Base-by-base conservation (phyloP, 2,888 invertebrate genomes). In the Lithophane leautieri region DNA sequence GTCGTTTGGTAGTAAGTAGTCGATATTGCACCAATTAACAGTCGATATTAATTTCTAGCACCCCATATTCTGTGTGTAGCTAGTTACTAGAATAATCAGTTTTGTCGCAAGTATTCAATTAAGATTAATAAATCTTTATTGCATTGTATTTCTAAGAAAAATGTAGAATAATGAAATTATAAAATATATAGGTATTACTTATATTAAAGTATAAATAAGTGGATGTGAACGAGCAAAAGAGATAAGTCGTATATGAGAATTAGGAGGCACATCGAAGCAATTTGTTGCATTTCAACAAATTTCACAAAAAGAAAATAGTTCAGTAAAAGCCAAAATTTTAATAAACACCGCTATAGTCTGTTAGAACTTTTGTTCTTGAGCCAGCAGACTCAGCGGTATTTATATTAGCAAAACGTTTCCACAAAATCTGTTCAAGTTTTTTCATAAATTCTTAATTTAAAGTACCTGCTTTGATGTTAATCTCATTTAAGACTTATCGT, bases 351-450 rank as follows among this genome's bases (percentile, higher is more conserved):
- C 88, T 89, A 86, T 88, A 90, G 94, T 93, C 95, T 95, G 95
- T 93, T 94, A 94, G 95, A 95, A 95, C 95, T 70, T 81, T 47
- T 73, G 95, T 95, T 96, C 96, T 95, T 95, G 96, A 96, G 96
- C 96, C 96, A 94, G 90, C 95, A 95, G 94, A 94, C 93, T 93
- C 90, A 89, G 88, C 89, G 93, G 95, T 94, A 94, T 95, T 95
- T 95, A 93, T 83, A 84, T 66, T 71, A 69, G 34, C 66, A 69
- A 52, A 70, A 77, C 22, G 67, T 67, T 63, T 66, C 40, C 28
- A 47, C 70, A 70, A 73, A 78, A 71, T 66, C 60, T 4, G 61
- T 47, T 70, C n/a, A 50, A 66, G 28, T 58, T 60, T 75, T 44
- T 56, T 25, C 16, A 47, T 62, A 34, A 47, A 50, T 72, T 66